Evolutionary conservation across 2,113 vertebrate species (phyloP), one percentile per base, ranked within the genome.

Genomic region (Phoenicopterus ruber): DNA sequence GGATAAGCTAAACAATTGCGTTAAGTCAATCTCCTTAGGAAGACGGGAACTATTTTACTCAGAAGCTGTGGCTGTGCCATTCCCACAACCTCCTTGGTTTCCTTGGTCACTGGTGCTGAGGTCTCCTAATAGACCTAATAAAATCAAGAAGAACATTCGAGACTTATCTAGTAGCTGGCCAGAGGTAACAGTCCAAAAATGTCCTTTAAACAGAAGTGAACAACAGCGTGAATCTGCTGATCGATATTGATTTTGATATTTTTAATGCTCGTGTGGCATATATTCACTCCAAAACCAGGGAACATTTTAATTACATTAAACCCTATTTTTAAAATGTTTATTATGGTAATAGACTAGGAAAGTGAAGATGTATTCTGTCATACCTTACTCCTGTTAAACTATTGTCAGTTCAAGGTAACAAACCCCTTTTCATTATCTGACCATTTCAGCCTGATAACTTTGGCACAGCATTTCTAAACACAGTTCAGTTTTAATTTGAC

Each of bases 401-500:
- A 9, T 2, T 47, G 5, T 8, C 15, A 58, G 25, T 55, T 29
- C 9, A 80, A 70, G 11, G 13, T 50, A 88, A n/a, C 7, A 28
- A 38, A 50, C 20, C 3, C 3, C 3, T 76, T 57, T 71, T 28
- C 9, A n/a, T 55, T 3, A 46, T 29, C 4, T 2, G 9, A 34
- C 5, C 0, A 26, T 58, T 79, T 87, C 4, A 20, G 3, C 11
- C 26, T 67, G 17, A 29, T 32, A 34, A 52, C 1, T 62, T 21
- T 29, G 6, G 6, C 8, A 63, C 18, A 80, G 14, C 4, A 15
- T 57, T 52, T 58, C n/a, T 34, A 61, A 61, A 69, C 47, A 66
- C 0, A 0, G 1, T 20, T 90, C 10, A 34, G 11, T 36, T 82
- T 82, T 66, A 61, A 25, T 36, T 54, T 46, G 18, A 34, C 0